Base-by-base conservation (phyloP, 1,140 invertebrate genomes). In the Onthophagus taurus region DNA sequence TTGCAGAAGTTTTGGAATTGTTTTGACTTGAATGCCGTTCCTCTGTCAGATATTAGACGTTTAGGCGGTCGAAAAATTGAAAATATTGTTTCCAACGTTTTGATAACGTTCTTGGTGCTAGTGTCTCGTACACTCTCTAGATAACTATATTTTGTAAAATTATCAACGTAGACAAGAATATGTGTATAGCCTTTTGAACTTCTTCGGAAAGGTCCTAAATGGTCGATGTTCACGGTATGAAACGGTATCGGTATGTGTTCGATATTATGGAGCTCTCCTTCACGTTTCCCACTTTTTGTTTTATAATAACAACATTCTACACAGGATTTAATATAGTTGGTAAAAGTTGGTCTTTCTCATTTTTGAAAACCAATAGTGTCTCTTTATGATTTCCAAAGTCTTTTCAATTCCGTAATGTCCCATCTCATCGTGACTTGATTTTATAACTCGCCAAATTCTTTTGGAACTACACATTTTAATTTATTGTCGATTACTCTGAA, bases 181-280 rank as follows among this genome's bases (percentile, higher is more conserved):
- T 58, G 50, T 46, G 34, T 47, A 11, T 54, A 12, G 16, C 30
- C 30, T 11, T 31, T 31, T 4, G 30, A 4, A 31, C 30, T 31
- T 11, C 16, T 31, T 14, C n/a, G 30, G 16, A 31, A 31, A 12
- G 59, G 57, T 4, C 55, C 57, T 14, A 54, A 48, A 51, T 62
- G 57, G 35, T 62, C 56, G 11, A 61, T 48, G 41, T 60, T 56
- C 4, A 60, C 12, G 0, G 47, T 55, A 3, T 44, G 12, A 45
- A 64, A 61, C 13, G 57, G 61, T 33, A 47, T 18, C 17, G 52
- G 44, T 11, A 50, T 54, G 29, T 58, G 54, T 19, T 52, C 52
- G 12, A 58, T 55, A 31, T 13, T 51, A 31, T 62, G 47, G 31
- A 63, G 30, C 6, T 34, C 18, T 7, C 53, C 36, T 24, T 24